phyloP scores from a whole-genome alignment of 2,888 invertebrate species.

The Scaptomyza tumidula region DNA sequence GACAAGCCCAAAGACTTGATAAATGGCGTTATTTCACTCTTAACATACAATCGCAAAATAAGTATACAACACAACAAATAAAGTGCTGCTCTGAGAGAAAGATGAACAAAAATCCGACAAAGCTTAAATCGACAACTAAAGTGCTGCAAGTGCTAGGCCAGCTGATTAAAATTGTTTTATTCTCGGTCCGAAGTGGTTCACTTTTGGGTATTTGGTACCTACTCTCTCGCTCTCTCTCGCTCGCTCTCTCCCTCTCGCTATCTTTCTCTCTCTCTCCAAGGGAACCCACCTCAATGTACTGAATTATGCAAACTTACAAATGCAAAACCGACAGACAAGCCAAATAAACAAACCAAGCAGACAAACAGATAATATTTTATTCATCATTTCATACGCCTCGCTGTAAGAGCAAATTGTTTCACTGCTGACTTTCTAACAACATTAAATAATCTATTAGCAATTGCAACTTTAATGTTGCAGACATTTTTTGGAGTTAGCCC shows the following conservation, averaged over 20 bases:
- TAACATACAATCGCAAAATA: conserved; percentile 30
- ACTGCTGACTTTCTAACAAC: conserved; percentile 18
- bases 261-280: neutral
- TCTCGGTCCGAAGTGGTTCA: conserved; percentile 46
- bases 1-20: conserved; percentile 52
- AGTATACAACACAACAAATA: conserved; percentile 4
- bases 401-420: conserved; percentile 30
- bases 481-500: conserved; percentile 4
- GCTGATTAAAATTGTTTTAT: conserved; percentile 54
- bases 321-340: conserved; percentile 26
- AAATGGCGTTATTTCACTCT: conserved; percentile 65
- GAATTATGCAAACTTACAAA: conserved; percentile 61
- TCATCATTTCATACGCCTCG: conserved; percentile 24
- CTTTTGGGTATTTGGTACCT: conserved; percentile 28
- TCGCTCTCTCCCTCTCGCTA: neutral
- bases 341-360: neutral
- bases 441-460: conserved; percentile 27
- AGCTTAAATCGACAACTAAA: conserved; percentile 43
- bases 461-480: neutral
- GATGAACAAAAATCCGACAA: conserved; percentile 38
- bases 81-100: neutral
- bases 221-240: neutral
- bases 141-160: conserved; percentile 70
- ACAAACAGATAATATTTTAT: conserved; percentile 25
- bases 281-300: conserved; percentile 34